Evolutionary conservation across 1,140 invertebrate genomes (phyloP).

Genomic region (Hypothenemus hampei): DNA sequence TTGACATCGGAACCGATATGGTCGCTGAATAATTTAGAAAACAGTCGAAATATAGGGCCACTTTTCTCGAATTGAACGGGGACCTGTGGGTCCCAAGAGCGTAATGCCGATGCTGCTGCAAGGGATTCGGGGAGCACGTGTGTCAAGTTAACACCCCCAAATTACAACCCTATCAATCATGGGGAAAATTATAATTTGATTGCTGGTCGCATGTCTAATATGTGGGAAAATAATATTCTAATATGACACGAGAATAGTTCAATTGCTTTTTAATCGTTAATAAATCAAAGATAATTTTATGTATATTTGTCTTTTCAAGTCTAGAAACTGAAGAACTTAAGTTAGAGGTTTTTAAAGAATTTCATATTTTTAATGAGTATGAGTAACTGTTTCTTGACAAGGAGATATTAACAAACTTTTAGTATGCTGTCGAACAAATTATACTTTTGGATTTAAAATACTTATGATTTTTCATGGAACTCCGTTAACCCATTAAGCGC

Average conservation of each 20-base stretch:
- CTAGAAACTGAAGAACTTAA: too few relatives aligned
- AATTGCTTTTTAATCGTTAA: too few relatives aligned
- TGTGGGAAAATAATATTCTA: conserved; percentile 19
- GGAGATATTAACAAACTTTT: too few relatives aligned
- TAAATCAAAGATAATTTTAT: too few relatives aligned
- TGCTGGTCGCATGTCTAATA: conserved; percentile 10
- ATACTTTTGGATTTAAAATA: too few relatives aligned
- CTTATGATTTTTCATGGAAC: too few relatives aligned
- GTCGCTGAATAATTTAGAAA: conserved; percentile 22
- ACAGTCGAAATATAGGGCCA: conserved; percentile 25
- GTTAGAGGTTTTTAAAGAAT: too few relatives aligned
- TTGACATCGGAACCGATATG: conserved; percentile 16
- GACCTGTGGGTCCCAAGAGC: conserved; percentile 13
- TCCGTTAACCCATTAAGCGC: too few relatives aligned
- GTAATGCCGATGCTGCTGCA: conserved; percentile 9
- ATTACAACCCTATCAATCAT: conserved; percentile 28
- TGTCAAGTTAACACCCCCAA: conserved; percentile 28
- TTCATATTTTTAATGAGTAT: too few relatives aligned
- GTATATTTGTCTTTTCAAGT: too few relatives aligned
- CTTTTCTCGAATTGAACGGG: conserved; percentile 20
- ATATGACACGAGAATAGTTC: neutral
- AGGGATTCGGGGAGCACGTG: conserved; percentile 19
- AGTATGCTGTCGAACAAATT: too few relatives aligned
- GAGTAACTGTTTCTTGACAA: too few relatives aligned
- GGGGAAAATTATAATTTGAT: conserved; percentile 25